These are phyloP conservation scores for Brachionus calyciflorus DNA, from an alignment of 1,140 invertebrate species.

Conservation along the genomic window DNA sequence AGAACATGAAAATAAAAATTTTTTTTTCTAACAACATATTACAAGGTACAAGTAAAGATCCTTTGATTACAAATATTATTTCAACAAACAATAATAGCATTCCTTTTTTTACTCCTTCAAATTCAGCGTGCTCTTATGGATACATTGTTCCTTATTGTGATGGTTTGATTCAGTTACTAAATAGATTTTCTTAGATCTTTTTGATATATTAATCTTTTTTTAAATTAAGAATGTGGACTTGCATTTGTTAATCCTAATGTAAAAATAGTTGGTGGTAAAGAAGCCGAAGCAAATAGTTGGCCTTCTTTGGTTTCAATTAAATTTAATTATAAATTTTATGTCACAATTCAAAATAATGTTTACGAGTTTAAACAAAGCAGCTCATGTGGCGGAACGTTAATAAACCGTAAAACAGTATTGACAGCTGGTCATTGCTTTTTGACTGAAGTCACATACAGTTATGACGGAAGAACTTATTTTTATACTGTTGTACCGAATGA, in stretches of 20 bases:
- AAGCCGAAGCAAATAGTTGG: not conserved
- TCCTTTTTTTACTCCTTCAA: not conserved
- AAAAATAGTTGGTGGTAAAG: constrained; percentile 5
- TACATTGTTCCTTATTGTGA: not conserved
- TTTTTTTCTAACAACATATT: too few species aligned
- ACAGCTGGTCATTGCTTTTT: constrained; percentile 71
- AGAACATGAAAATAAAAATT: too few species aligned
- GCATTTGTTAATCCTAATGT: not conserved
- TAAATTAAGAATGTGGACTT: not conserved
- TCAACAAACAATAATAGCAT: too few species aligned
- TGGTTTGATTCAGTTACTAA: not conserved
- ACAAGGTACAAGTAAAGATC: too few species aligned
- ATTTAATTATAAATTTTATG: not conserved
- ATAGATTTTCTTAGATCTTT: not conserved
- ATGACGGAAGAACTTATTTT: not conserved
- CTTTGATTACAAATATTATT: too few species aligned
- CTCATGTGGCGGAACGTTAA: constrained; percentile 72
- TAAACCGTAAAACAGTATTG: constrained; percentile 69
- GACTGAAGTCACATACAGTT: not conserved
- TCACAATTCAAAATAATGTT: not conserved
- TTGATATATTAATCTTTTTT: not conserved
- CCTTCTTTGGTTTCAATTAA: constrained; percentile 3
- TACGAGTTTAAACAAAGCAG: not conserved
- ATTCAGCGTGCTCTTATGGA: not conserved
- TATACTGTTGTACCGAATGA: not conserved